Percentiles rank a stretch among this genome's conserved stretches.
phyloP scores from a whole-genome alignment of 2,888 invertebrate species.

The Pheosia gnoma region DNA sequence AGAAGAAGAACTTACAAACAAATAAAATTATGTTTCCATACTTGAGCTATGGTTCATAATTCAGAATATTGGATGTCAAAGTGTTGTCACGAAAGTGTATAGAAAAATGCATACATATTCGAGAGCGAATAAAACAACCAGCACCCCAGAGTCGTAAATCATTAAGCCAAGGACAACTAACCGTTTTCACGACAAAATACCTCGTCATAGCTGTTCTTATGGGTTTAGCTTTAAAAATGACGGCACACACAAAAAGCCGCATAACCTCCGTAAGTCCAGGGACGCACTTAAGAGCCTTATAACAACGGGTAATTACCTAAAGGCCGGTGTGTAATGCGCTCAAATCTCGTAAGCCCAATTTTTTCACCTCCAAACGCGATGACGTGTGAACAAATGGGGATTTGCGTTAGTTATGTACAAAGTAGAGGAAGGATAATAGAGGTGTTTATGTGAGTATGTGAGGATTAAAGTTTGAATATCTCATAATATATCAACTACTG shows the following conservation, averaged over 20 bases:
- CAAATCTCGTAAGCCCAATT: neutral
- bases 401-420: neutral
- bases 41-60: no score
- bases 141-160: no score
- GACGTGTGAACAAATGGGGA: neutral
- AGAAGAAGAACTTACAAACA: no score
- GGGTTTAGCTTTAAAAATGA: neutral
- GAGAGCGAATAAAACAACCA: no score
- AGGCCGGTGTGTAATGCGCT: neutral
- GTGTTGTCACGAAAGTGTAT: no score
- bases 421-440: neutral
- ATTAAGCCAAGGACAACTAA: no score
- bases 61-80: no score
- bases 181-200: no score
- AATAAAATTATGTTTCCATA: no score
- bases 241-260: neutral
- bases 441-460: neutral
- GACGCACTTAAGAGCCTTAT: neutral
- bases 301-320: neutral
- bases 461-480: no score
- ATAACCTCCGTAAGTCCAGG: neutral
- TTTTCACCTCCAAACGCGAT: neutral
- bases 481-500: no score
- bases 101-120: no score
- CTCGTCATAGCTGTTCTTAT: neutral